Percentiles rank a stretch among this genome's conserved stretches.
Evolutionary conservation across 2,797 vertebrate genomes (phyloP).

Genomic region (Esox lucius): DNA sequence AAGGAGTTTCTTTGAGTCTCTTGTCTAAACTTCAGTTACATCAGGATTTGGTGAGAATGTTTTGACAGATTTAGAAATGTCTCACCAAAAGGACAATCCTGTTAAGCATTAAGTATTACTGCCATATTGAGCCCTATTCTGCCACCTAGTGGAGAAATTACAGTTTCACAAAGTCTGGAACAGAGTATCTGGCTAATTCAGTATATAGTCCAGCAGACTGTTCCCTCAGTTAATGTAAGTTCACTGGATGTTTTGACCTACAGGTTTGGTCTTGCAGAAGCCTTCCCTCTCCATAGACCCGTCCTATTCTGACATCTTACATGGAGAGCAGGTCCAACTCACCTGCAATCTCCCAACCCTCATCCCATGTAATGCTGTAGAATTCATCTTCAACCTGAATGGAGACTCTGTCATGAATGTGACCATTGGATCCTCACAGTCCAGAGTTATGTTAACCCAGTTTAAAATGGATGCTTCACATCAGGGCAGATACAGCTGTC

Average conservation of each 20-base stretch:
- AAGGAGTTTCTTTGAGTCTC: background rate
- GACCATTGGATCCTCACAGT: background rate
- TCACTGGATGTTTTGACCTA: background rate
- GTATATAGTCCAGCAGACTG: too few species aligned
- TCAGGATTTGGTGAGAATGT: background rate
- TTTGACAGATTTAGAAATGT: background rate
- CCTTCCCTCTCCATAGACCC: constrained; percentile 16
- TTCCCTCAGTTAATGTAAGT: too few species aligned
- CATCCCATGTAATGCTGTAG: constrained; percentile 2
- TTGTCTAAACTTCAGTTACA: background rate
- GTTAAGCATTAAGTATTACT: too few species aligned
- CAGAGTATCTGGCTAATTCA: too few species aligned
- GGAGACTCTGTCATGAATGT: background rate
- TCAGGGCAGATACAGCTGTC: constrained; percentile 42
- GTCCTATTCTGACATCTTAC: constrained; percentile 12
- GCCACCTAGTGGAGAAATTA: too few species aligned
- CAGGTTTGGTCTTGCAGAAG: background rate
- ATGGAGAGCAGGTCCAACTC: constrained; percentile 33
- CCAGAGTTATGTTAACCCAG: background rate
- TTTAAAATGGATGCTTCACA: background rate
- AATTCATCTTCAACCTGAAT: constrained; percentile 3
- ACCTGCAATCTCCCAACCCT: constrained; percentile 18
- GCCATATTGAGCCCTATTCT: too few species aligned
- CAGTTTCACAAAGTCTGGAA: too few species aligned
- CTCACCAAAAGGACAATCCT: background rate